Evolutionary conservation across 2,888 invertebrate species (phyloP).

Genomic region (Petrophora chlorosata): DNA sequence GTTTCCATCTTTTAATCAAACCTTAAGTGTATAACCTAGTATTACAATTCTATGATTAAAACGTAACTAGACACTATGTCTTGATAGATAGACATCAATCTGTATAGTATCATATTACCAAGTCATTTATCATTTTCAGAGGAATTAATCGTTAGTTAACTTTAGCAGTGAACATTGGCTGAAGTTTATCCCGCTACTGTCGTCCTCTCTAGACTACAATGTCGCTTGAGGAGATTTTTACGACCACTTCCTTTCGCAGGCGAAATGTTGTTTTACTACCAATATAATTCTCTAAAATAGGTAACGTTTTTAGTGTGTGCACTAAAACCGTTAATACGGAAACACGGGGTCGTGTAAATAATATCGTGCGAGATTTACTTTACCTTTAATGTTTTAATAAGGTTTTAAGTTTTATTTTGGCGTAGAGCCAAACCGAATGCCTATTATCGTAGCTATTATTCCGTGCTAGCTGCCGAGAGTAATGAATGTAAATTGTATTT

Average conservation of each 20-base stretch:
- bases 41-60: too few species aligned
- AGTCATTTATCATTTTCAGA: too few species aligned
- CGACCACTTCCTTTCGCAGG: constrained; percentile 47
- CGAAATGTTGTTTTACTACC: constrained; percentile 52
- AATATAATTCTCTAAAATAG: constrained; percentile 50
- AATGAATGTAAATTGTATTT: constrained; percentile 76
- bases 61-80: too few species aligned
- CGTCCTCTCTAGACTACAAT: constrained; percentile 42
- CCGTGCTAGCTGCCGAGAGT: constrained; percentile 46
- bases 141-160: constrained; percentile 20
- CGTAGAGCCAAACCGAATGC: constrained; percentile 11
- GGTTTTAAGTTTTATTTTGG: constrained; percentile 18
- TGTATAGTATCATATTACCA: too few species aligned
- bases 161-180: constrained; percentile 27
- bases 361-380: constrained; percentile 16
- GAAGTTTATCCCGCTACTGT: constrained; percentile 33
- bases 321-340: neutral
- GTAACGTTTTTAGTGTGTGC: constrained; percentile 43
- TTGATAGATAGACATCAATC: too few species aligned
- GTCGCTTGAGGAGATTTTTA: constrained; percentile 55
- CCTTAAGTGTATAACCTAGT: too few species aligned
- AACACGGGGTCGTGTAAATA: constrained; percentile 7
- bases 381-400: neutral
- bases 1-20: neutral
- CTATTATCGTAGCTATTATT: constrained; percentile 47